Percentiles rank a stretch among this genome's conserved stretches.
These are phyloP conservation scores for Sesamia inferens DNA, from an alignment of 2,888 invertebrate genomes.

Conservation along the genomic window DNA sequence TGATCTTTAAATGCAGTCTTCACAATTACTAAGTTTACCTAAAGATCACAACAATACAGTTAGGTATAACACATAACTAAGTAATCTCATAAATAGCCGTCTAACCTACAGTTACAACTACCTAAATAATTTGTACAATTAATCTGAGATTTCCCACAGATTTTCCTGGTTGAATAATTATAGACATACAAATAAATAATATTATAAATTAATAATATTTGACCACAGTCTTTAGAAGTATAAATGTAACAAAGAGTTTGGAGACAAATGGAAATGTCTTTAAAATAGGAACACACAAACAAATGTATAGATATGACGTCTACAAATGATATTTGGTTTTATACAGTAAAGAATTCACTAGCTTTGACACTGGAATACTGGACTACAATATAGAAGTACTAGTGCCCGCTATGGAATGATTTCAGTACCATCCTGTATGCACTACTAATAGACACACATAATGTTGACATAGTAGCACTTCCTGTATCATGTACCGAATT, in stretches of 20 bases:
- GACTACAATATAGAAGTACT: conserved; percentile 68
- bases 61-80: conserved; percentile 82
- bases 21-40: conserved; percentile 78
- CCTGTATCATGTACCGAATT: conserved; percentile 70
- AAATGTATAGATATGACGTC: conserved; percentile 73
- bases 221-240: conserved; percentile 87
- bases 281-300: conserved; percentile 85
- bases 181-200: conserved; percentile 88
- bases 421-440: conserved; percentile 71
- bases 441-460: conserved; percentile 53
- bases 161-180: conserved; percentile 81
- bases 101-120: conserved; percentile 81
- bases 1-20: conserved; percentile 88
- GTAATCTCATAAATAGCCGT: conserved; percentile 89
- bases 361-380: conserved; percentile 65
- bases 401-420: conserved; percentile 80
- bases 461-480: conserved; percentile 69
- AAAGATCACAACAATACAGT: conserved; percentile 87
- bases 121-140: conserved; percentile 89
- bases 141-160: conserved; percentile 81
- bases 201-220: conserved; percentile 86
- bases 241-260: conserved; percentile 77
- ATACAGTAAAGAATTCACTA: conserved; percentile 72
- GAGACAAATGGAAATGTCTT: conserved; percentile 81
- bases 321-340: conserved; percentile 82